A percentile compares a stretch with the other conserved stretches of the same genome.
These are phyloP conservation scores for Pectinophora gossypiella DNA, from an alignment of 1,140 invertebrate genomes.

Conservation along the genomic window DNA sequence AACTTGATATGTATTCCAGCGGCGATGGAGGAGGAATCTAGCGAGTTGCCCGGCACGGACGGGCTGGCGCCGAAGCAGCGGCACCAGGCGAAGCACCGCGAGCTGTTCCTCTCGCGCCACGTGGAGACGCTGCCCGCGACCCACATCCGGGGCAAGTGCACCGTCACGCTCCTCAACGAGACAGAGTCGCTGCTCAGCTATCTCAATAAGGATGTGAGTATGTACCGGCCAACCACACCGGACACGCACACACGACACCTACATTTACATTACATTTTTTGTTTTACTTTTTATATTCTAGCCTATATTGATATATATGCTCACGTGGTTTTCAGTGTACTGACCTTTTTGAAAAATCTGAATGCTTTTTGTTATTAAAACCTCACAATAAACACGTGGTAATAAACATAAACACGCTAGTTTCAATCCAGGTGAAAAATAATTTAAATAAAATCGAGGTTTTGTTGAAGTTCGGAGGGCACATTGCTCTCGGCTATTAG, in stretches of 20 bases:
- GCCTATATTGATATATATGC: too few relatives aligned
- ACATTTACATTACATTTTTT: too few relatives aligned
- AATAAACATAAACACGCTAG: too few relatives aligned
- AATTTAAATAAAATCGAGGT: too few relatives aligned
- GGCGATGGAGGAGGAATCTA: constrained; percentile 71
- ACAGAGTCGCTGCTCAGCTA: constrained; percentile 97
- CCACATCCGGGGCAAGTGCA: constrained; percentile 99
- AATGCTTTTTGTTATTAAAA: too few relatives aligned
- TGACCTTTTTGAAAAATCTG: too few relatives aligned
- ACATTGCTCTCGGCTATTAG: too few relatives aligned
- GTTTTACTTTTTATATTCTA: too few relatives aligned
- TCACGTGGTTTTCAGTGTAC: too few relatives aligned
- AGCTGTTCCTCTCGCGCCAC: constrained; percentile 98
- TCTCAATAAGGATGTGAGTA: constrained; percentile 94
- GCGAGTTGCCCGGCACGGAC: constrained; percentile 64
- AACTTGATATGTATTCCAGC: constrained; percentile 51
- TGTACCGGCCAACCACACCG: constrained; percentile 44
- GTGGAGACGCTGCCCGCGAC: constrained; percentile 98
- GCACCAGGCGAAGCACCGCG: constrained; percentile 97
- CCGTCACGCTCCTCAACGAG: constrained; percentile 98
- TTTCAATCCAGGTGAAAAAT: too few relatives aligned
- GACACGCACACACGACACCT: neutral
- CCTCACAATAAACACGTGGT: too few relatives aligned
- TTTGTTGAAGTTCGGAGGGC: too few relatives aligned
- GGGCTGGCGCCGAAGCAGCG: constrained; percentile 85